These are phyloP conservation scores for Plebejus melissa DNA, from an alignment of 2,888 invertebrate species.

Conservation along the genomic window DNA sequence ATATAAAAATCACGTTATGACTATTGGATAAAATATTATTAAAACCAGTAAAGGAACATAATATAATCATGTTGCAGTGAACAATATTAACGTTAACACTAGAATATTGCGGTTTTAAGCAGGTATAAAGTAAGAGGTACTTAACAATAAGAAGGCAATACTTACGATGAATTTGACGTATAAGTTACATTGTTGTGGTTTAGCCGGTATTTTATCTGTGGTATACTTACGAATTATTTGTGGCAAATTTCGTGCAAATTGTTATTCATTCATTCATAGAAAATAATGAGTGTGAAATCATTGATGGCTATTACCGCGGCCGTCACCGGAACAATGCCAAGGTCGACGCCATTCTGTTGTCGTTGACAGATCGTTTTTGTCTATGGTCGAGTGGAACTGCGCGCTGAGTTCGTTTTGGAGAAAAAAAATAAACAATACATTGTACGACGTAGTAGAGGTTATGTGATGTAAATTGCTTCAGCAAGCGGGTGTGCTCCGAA, in stretches of 20 bases:
- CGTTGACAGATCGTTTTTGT: conserved; percentile 29
- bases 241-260: conserved; percentile 5
- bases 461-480: neutral
- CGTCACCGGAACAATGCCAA: conserved; percentile 49
- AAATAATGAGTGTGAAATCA: conserved; percentile 6
- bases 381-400: conserved; percentile 4
- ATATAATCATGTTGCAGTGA: too few relatives aligned
- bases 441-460: neutral
- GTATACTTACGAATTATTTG: neutral
- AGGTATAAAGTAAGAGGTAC: too few relatives aligned
- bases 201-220: neutral
- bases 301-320: conserved; percentile 41
- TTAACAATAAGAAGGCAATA: too few relatives aligned
- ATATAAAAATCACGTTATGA: too few relatives aligned
- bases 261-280: conserved; percentile 7
- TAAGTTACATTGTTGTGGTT: neutral
- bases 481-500: neutral
- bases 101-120: too few relatives aligned
- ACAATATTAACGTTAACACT: too few relatives aligned
- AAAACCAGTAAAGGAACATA: too few relatives aligned
- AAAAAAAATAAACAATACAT: neutral
- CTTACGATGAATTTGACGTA: neutral
- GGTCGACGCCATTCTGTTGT: conserved; percentile 39
- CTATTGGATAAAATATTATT: too few relatives aligned
- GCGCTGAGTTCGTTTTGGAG: neutral